A percentile compares a stretch with the other conserved stretches of the same genome.
Conservation (phyloP, 2,888 invertebrate genomes). For the Agriopis aurantiaria region DNA sequence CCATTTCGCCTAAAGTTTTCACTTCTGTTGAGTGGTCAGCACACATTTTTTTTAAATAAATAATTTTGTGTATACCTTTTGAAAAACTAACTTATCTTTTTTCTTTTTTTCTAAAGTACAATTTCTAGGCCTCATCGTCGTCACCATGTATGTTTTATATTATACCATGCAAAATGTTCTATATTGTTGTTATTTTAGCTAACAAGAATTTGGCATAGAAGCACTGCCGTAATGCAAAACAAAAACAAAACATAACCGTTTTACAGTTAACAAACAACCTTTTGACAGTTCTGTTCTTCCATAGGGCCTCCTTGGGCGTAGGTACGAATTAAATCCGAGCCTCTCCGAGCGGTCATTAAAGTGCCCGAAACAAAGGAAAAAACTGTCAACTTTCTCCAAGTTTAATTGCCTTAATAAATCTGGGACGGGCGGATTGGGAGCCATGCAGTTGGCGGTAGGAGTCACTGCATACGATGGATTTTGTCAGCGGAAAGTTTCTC, state of each 20-base stretch:
- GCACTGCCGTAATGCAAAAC: constrained; percentile 3
- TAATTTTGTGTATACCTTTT: too few relatives aligned
- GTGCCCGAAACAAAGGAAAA: constrained; percentile 79
- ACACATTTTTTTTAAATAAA: too few relatives aligned
- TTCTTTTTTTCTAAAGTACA: too few relatives aligned
- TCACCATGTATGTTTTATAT: too few relatives aligned
- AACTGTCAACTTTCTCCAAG: constrained; percentile 81
- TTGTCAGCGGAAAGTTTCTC: neutral
- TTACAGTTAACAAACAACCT: constrained; percentile 29
- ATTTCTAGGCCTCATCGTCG: too few relatives aligned
- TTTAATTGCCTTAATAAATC: constrained; percentile 85
- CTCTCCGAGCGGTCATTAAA: constrained; percentile 75
- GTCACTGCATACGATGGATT: neutral
- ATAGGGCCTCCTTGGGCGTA: neutral
- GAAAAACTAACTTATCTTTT: too few relatives aligned
- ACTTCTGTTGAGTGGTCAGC: too few relatives aligned
- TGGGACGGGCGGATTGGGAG: constrained; percentile 59
- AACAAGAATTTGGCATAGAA: too few relatives aligned
- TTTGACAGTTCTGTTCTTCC: constrained; percentile 12
- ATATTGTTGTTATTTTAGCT: too few relatives aligned
- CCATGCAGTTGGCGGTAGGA: constrained; percentile 51
- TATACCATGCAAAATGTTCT: too few relatives aligned
- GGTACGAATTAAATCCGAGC: constrained; percentile 60
- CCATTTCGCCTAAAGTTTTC: too few relatives aligned
- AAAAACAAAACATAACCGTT: constrained; percentile 23